Evolutionary conservation across 2,888 invertebrate species (phyloP), one percentile per base, ranked within the genome.

Genomic region (Eupithecia dodoneata): DNA sequence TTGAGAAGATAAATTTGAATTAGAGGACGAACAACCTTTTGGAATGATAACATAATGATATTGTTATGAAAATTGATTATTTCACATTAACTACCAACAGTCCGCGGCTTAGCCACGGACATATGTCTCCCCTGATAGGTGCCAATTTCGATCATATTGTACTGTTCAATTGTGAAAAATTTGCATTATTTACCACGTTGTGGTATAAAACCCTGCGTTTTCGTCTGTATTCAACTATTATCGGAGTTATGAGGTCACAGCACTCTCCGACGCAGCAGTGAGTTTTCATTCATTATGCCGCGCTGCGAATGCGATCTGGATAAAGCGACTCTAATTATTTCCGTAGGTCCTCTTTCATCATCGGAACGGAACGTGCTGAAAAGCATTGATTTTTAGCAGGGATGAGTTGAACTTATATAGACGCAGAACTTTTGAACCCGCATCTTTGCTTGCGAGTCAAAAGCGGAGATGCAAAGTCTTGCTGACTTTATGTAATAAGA

Each of bases 321-420:
- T 91, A 91, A 90, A 91, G 90, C 91, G 87, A 82, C 92, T 90
- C 92, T 94, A 94, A 94, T 94, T 94, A 93, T 91, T 94, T 94
- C 93, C 94, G 93, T 86, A 84, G 63, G 30, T 63, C 12, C 63
- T 81, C 89, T 89, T 85, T 88, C 88, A 88, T 89, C 91, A 92
- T 91, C 88, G 88, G 89, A 91, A 90, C 74, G 76, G 89, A 91
- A 90, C 76, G 76, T 66, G 72, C 80, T 81, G 82, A 82, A 78
- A 81, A 73, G 76, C 80, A 80, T 81, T 80, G 80, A 78, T 81
- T 81, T 73, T 80, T 78, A 10, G 30, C 63, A 63, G 30, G 30
- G 30, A 63, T 63, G 63, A 59, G 18, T 59, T 59, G 18, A 12
- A 30, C 10, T 30, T 18, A 12, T 30, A 63, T 30, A 59, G 63